Evolutionary conservation across 92 coral and sea anemone genomes (phyloP).

Genomic region (Bergia sp.): DNA sequence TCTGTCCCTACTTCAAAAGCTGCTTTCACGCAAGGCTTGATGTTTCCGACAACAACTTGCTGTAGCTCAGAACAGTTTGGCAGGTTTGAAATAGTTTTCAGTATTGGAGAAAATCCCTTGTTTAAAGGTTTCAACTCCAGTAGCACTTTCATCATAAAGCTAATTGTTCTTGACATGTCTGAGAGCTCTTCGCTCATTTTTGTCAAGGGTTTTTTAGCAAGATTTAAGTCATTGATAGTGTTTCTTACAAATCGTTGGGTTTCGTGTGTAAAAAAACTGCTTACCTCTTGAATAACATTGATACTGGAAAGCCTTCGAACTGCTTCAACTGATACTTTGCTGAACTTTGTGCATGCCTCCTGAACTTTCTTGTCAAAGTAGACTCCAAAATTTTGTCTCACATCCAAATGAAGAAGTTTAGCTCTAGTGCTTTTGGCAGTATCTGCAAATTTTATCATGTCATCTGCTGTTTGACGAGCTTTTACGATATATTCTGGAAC

Average conservation of each 20-base stretch:
- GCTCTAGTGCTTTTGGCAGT: constrained; percentile 51
- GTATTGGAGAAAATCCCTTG: constrained; percentile 60
- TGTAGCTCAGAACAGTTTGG: constrained; percentile 60
- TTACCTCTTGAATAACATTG: constrained; percentile 57
- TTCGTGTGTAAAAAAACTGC: constrained; percentile 62
- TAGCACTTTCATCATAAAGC: constrained; percentile 55
- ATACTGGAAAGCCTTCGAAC: constrained; percentile 53
- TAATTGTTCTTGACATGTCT: neutral
- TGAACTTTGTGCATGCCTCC: constrained; percentile 67
- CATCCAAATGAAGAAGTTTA: constrained; percentile 61
- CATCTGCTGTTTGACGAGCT: constrained; percentile 68
- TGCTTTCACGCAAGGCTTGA: constrained; percentile 63
- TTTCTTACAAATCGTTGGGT: constrained; percentile 59
- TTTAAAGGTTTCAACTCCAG: constrained; percentile 71
- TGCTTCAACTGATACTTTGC: constrained; percentile 47
- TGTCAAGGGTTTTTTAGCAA: constrained; percentile 58
- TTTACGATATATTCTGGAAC: constrained; percentile 69
- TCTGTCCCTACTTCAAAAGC: constrained; percentile 66
- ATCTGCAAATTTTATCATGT: constrained; percentile 65
- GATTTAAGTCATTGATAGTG: constrained; percentile 55
- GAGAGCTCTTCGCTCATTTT: neutral
- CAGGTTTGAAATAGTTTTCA: constrained; percentile 55
- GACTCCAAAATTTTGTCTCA: constrained; percentile 50
- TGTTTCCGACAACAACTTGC: constrained; percentile 47
- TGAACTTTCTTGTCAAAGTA: constrained; percentile 62